Evolutionary conservation across 2,113 vertebrate genomes (phyloP), one percentile per base, ranked within the genome.

Genomic region (Ailuropoda melanoleuca): DNA sequence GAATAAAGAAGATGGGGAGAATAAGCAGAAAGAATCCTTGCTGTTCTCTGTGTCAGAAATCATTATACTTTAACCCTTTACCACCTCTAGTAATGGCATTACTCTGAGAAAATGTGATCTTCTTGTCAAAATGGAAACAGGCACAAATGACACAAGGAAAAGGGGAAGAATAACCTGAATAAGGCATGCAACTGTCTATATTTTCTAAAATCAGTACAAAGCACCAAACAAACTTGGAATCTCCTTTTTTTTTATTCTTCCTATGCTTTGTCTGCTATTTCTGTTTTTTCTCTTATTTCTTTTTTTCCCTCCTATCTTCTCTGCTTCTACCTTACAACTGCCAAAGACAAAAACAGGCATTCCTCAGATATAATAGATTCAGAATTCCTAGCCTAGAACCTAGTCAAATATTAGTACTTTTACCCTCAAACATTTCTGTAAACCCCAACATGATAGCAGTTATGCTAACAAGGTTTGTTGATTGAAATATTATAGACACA

Each of bases 171-270:
- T 55, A 75, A 84, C 17, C n/a, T 92, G 21, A 80, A 84, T 58
- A 68, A 80, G 7, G 8, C 43, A 58, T 21, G 5, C 6, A 56
- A 64, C 15, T 62, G 26, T 39, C 75, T 3, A 43, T 39, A 48
- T 34, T 90, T 95, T 92, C 68, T 13, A 55, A 95, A 92, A 83
- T 87, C 81, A 55, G 31, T 66, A 66, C 24, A 66, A 58, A 92
- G 48, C 13, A 34, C 4, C 17, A 70, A 60, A n/a, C 18, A 70
- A 60, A n/a, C 18, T 66, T 8, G 4, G 8, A 14, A 81, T 19
- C 46, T 6, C 19, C 74, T 70, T 70, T 82, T n/a, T 48, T 87
- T 85, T 84, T 62, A 48, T 74, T 88, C 39, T 62, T 81, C 43
- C 46, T 84, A 53, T 24, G 64, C 23, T 37, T 53, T 87, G 15